phyloP scores from a whole-genome alignment of 2,113 vertebrate genomes.

The Zosterops hypoxanthus region DNA sequence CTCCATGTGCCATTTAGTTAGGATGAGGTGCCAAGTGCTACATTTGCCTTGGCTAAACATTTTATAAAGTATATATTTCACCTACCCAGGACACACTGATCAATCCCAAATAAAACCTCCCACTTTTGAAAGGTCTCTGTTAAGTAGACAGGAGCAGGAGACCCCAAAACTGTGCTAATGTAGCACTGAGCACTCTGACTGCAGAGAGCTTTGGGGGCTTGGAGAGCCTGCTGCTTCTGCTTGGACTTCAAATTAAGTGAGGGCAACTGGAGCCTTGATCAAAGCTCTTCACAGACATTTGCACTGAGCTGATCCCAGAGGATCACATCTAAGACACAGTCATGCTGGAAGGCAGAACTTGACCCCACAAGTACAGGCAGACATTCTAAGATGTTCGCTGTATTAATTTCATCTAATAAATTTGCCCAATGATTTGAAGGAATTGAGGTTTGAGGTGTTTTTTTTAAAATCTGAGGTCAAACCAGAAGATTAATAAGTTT shows the following conservation, averaged over 20 bases:
- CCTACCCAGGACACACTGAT: neutral
- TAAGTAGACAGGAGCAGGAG: neutral
- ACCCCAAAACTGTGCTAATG: neutral
- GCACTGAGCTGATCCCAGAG: neutral
- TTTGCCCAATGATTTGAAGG: neutral
- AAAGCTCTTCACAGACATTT: neutral
- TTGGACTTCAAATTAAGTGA: neutral
- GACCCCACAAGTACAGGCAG: neutral
- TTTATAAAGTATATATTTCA: neutral
- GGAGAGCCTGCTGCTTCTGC: neutral
- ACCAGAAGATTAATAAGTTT: neutral
- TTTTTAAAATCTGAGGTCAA: neutral
- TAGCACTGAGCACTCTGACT: neutral
- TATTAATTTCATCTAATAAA: neutral
- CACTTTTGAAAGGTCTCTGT: neutral
- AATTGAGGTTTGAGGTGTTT: neutral
- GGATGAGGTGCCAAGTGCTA: neutral
- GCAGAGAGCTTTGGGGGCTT: neutral
- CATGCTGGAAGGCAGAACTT: neutral
- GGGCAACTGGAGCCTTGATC: neutral
- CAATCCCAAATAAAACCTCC: neutral
- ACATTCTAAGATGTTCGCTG: neutral
- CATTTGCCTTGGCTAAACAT: neutral
- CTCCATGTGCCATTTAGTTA: neutral
- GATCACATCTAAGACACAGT: neutral